Evolutionary conservation across 2,888 invertebrate genomes (phyloP).

Genomic region (Melipona beecheii): DNA sequence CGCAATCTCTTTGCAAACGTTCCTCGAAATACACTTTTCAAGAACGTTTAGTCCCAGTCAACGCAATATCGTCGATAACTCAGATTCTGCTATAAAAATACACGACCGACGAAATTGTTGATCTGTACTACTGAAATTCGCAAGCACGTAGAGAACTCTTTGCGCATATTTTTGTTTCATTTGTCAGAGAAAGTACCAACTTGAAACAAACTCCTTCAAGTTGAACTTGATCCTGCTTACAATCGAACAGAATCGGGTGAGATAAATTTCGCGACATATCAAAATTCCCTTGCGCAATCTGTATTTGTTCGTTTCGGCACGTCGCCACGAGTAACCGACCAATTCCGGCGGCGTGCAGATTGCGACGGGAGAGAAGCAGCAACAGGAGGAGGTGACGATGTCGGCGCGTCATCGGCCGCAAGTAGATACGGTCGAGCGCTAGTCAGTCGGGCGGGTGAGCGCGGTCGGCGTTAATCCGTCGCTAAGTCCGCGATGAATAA

Average conservation of each 20-base stretch:
- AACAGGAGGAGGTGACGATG: slow-evolving; percentile 4
- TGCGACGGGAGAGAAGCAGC: background rate
- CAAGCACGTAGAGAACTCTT: background rate
- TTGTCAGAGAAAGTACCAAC: background rate
- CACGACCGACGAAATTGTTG: background rate
- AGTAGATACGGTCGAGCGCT: slow-evolving; percentile 50
- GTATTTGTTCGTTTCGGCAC: background rate
- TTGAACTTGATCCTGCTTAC: background rate
- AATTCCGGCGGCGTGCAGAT: background rate
- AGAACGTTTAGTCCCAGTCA: background rate
- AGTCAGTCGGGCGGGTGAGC: slow-evolving; percentile 48
- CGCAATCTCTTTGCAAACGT: background rate
- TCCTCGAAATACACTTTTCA: background rate
- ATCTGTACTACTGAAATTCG: background rate
- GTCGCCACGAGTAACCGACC: background rate
- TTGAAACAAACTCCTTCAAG: background rate
- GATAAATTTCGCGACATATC: background rate
- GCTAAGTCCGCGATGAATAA: slow-evolving; percentile 60
- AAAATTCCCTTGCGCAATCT: too few species aligned
- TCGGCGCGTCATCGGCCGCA: slow-evolving; percentile 31
- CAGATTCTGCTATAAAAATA: background rate
- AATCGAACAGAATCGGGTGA: background rate
- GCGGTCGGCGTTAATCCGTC: slow-evolving; percentile 59
- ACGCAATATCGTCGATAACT: background rate
- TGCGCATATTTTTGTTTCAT: background rate